Conservation (phyloP, 1,140 invertebrate genomes). For the Diprion similis region DNA sequence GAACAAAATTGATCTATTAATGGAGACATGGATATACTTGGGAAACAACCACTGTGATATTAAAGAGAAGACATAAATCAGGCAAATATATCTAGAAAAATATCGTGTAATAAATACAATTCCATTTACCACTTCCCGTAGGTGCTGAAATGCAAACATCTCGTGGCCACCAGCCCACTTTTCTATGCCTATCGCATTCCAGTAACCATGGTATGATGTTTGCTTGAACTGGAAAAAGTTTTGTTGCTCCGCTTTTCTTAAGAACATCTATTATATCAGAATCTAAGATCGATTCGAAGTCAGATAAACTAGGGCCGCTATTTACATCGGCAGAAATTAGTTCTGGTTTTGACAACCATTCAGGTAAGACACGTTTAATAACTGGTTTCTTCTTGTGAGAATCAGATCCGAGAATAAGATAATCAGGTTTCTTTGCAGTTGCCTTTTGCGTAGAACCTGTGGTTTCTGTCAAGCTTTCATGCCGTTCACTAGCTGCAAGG, state of each 20-base stretch:
- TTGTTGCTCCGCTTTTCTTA: slow-evolving; percentile 74
- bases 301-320: slow-evolving; percentile 65
- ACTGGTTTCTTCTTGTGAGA: slow-evolving; percentile 42
- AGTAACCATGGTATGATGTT: slow-evolving; percentile 84
- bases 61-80: not conserved
- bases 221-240: slow-evolving; percentile 89
- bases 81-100: not conserved
- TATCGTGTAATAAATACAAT: no score
- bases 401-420: slow-evolving; percentile 47
- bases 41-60: not conserved
- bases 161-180: slow-evolving; percentile 69
- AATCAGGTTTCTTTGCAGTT: slow-evolving; percentile 31
- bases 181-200: slow-evolving; percentile 65
- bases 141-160: slow-evolving; percentile 98
- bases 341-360: slow-evolving; percentile 85
- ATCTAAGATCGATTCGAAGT: slow-evolving; percentile 69
- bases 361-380: slow-evolving; percentile 79
- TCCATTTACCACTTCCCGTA: slow-evolving; percentile 88
- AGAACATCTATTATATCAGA: slow-evolving; percentile 69
- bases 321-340: slow-evolving; percentile 76
- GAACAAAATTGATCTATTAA: slow-evolving; percentile 17
- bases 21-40: slow-evolving; percentile 14
- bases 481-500: not conserved
- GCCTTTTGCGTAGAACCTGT: not conserved
- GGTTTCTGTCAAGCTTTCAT: not conserved